Evolutionary conservation across 2,797 vertebrate species (phyloP), one percentile per base, ranked within the genome.

Genomic region (Dendrocincla fuliginosa): DNA sequence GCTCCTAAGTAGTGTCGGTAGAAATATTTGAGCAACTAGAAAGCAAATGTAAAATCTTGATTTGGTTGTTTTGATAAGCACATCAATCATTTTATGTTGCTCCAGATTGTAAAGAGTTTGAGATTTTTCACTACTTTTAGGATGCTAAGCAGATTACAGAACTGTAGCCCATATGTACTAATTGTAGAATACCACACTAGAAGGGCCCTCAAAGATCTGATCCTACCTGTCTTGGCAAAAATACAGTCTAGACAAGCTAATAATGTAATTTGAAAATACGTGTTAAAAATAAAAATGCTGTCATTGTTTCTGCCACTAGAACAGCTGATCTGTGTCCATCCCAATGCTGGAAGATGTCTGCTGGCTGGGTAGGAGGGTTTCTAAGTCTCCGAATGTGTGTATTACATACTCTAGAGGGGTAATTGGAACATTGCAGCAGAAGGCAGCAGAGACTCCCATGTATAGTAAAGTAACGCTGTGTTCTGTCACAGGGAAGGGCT

Each of bases 1-100:
- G 52, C 90, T 94, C 65, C 94, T 93, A 95, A 94, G 49, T 79
- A 94, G 73, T 82, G 89, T 87, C 94, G 91, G 76, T 59, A 84
- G 81, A 93, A 97, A 86, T 84, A 92, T 22, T 41, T 92, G 71
- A 67, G 92, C 56, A 91, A 91, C 89, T 77, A 70, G 89, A 97
- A 97, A 93, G 84, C 90, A 97, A 93, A 96, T 76, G 59, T 79
- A 93, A 94, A 96, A 70, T 96, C 85, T 95, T 52, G 78, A 73
- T 93, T 90, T 37, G 24, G 53, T 87, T 95, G 44, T 96, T 97
- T 95, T 74, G 59, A 84, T 97, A 96, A 97, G 87, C 50, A 76
- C 49, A 69, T 90, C 91, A 87, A 53, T 97, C 84, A 96, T 65
- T 94, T 87, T 68, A n/a, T 60, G 27, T 92, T 91, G 91, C 76